Evolutionary conservation across 2,797 vertebrate species (phyloP).

Genomic region (Erethizon dorsatum): DNA sequence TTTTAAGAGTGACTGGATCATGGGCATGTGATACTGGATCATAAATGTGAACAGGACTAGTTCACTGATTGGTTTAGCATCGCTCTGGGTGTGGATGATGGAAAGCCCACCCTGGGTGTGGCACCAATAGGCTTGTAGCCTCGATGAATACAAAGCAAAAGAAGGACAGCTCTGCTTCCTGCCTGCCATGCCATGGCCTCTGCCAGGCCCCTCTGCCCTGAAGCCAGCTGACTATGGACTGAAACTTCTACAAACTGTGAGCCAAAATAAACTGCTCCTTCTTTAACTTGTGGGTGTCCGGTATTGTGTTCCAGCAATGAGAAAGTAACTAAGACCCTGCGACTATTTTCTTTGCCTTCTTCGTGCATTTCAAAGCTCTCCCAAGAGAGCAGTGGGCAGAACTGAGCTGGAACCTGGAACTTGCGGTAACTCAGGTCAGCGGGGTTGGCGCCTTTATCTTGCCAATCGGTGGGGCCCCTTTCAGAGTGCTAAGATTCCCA

Average conservation of each 20-base stretch:
- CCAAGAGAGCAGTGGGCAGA: not conserved
- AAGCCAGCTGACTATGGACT: not conserved
- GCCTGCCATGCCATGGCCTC: not conserved
- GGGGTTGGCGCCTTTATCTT: not conserved
- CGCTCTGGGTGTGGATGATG: not conserved
- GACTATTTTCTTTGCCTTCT: not conserved
- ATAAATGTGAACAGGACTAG: not conserved
- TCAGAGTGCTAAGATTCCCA: accelerated
- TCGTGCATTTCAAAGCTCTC: not conserved
- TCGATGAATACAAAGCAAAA: not conserved
- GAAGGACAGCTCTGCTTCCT: not conserved
- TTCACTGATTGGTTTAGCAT: not conserved
- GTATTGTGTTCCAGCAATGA: not conserved
- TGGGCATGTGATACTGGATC: not conserved
- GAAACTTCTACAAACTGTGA: not conserved
- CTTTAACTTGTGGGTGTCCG: not conserved
- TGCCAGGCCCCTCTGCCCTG: not conserved
- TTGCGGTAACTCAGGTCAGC: not conserved
- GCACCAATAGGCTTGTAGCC: not conserved
- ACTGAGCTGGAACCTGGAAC: not conserved
- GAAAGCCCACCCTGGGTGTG: not conserved
- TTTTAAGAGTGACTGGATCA: not conserved
- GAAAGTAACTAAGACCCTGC: not conserved
- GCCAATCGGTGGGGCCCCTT: too few relatives aligned
- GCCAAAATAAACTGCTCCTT: not conserved